These are phyloP conservation scores for Smutsia gigantea DNA, from an alignment of 2,797 vertebrate species.

Conservation along the genomic window DNA sequence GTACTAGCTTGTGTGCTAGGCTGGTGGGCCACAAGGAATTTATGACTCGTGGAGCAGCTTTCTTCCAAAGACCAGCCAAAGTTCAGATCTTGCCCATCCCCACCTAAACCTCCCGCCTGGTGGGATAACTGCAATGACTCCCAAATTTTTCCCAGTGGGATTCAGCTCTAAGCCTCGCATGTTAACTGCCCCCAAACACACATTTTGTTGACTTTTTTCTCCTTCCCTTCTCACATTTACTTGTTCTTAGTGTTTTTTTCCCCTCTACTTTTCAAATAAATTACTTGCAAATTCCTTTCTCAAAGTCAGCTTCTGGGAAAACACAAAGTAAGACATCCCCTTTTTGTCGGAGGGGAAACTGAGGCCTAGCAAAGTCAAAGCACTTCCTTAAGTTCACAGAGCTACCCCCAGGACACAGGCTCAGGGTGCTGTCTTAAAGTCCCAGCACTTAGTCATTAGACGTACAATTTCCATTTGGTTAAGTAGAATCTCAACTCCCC, in stretches of 20 bases:
- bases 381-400: not conserved
- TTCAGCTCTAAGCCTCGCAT: not conserved
- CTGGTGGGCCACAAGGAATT: not conserved
- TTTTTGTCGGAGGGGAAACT: not conserved
- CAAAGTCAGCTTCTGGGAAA: not conserved
- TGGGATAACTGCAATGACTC: not conserved
- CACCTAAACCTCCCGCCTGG: rapidly evolving
- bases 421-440: not conserved
- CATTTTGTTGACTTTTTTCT: not conserved
- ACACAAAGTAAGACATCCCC: not conserved
- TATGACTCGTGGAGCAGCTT: not conserved
- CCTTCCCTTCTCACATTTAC: not conserved
- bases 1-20: no score
- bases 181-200: not conserved
- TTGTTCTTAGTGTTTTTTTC: not conserved
- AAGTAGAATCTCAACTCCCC: not conserved
- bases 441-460: not conserved
- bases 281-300: not conserved
- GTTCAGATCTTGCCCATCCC: not conserved
- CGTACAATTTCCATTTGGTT: not conserved
- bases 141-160: not conserved
- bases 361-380: not conserved
- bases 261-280: not conserved
- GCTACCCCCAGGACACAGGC: not conserved
- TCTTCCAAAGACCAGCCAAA: not conserved